Evolutionary conservation across 23 tunicate genomes (phyloP), one percentile per base, ranked within the genome.

Genomic region (Halocynthia aurantium): DNA sequence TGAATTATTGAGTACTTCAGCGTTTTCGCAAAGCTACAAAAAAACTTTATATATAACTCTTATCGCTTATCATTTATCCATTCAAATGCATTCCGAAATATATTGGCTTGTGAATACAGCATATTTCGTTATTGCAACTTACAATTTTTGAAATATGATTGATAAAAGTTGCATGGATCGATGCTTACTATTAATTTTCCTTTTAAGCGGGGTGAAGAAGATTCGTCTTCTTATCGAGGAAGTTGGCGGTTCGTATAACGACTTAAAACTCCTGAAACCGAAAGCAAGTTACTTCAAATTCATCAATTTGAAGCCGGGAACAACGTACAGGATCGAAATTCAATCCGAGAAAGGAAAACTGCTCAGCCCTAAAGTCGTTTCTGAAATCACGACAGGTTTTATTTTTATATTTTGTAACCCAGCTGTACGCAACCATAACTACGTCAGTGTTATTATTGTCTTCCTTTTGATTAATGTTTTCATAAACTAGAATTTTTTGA

Each of bases 291-390:
- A 83, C 53, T 81, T 81, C 31, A 80, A 63, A 60, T 12, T 89
- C 52, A 89, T 84, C 7, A 88, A 77, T 15, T 63, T 89, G n/a
- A 75, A 60, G 10, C 85, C 95, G 7, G 84, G 77, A 9, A 72
- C 88, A 10, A 53, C 57, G 67, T 89, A 89, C 68, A 53, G 64
- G 22, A 73, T 89, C 8, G 9, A 65, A 22, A 10, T 89, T 18
- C 62, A 84, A 51, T 83, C 88, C 8, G 61, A 79, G 7, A 62
- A 81, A 8, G 84, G 88, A 52, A 51, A 57, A 40, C 50, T 44
- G 2, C 21, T 54, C 6, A 89, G 95, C 57, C 12, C 64, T 20
- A 49, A 53, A 15, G 78, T 74, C 10, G 8, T 56, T 8, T 54
- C 78, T 74, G 18, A 74, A 74, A 50, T 74, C 22, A 74, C 78